A percentile compares a stretch with the other conserved stretches of the same genome.
These are phyloP conservation scores for Silurus lanzhouensis DNA, from an alignment of 2,797 vertebrate genomes.

Conservation along the genomic window DNA sequence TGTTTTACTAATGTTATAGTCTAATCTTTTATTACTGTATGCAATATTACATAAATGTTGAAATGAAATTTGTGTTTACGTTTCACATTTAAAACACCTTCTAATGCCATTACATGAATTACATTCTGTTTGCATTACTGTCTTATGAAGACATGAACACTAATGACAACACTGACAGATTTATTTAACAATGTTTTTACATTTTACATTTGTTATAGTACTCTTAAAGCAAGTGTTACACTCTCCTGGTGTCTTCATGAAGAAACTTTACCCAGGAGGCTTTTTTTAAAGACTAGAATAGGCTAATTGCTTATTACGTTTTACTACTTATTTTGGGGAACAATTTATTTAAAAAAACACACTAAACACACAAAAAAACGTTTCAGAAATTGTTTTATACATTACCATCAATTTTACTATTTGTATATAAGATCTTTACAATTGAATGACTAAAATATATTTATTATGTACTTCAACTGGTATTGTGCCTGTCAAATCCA, in stretches of 20 bases:
- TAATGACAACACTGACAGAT: not conserved
- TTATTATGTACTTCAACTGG: not conserved
- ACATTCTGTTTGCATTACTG: not conserved
- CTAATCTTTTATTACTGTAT: not conserved
- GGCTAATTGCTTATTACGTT: too few relatives aligned
- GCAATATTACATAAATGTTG: not conserved
- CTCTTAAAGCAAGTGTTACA: not conserved
- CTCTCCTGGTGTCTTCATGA: not conserved
- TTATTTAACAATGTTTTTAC: not conserved
- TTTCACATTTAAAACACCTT: not conserved
- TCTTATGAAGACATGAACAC: not conserved
- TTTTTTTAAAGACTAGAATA: not conserved
- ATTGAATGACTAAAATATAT: not conserved
- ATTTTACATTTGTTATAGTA: not conserved
- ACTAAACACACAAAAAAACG: too few relatives aligned
- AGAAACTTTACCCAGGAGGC: not conserved
- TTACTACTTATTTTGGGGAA: not conserved
- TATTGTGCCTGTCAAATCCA: not conserved
- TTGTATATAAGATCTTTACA: not conserved
- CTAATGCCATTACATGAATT: not conserved
- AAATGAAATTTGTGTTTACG: not conserved
- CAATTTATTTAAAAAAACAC: too few relatives aligned
- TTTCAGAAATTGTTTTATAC: not conserved
- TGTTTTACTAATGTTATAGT: not conserved
- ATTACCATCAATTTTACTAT: not conserved